These are phyloP conservation scores for Blera fallax DNA, from an alignment of 2,888 invertebrate species.

Conservation along the genomic window DNA sequence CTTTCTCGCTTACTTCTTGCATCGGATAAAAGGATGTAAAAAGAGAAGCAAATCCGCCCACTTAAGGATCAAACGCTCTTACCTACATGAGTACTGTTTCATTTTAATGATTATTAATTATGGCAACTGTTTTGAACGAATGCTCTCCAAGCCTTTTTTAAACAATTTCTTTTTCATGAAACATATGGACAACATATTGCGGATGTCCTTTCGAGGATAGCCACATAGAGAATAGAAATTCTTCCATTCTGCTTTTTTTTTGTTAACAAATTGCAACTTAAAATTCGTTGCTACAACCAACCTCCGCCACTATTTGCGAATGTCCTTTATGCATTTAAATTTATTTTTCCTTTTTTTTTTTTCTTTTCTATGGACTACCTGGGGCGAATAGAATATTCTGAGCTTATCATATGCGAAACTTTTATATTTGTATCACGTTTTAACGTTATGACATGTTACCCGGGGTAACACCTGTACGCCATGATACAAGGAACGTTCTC, in stretches of 20 bases:
- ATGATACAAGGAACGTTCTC: slow-evolving; percentile 45
- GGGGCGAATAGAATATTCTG: background rate
- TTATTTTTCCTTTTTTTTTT: slow-evolving; percentile 17
- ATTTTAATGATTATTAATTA: slow-evolving; percentile 72
- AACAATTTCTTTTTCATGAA: background rate
- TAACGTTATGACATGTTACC: slow-evolving; percentile 71
- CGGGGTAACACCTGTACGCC: slow-evolving; percentile 60
- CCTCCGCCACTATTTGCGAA: slow-evolving; percentile 39
- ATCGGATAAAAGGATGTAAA: slow-evolving; percentile 38
- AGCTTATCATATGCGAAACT: slow-evolving; percentile 49
- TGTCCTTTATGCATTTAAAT: slow-evolving; percentile 67
- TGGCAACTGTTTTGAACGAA: slow-evolving; percentile 52
- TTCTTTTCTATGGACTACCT: slow-evolving; percentile 1
- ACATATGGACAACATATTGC: slow-evolving; percentile 62
- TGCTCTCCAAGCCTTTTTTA: slow-evolving; percentile 44
- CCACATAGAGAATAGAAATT: background rate
- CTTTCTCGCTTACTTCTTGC: slow-evolving; percentile 19
- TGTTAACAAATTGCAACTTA: slow-evolving; percentile 41
- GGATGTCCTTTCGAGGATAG: slow-evolving; percentile 2
- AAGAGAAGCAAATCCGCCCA: slow-evolving; percentile 58
- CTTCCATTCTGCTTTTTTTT: background rate
- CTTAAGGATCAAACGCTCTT: slow-evolving; percentile 52
- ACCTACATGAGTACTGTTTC: slow-evolving; percentile 46
- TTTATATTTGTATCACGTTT: slow-evolving; percentile 70
- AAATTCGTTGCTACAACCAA: slow-evolving; percentile 44